Base-by-base conservation (phyloP, 64 coral and sea anemone genomes). In the Pachyseris speciosa region DNA sequence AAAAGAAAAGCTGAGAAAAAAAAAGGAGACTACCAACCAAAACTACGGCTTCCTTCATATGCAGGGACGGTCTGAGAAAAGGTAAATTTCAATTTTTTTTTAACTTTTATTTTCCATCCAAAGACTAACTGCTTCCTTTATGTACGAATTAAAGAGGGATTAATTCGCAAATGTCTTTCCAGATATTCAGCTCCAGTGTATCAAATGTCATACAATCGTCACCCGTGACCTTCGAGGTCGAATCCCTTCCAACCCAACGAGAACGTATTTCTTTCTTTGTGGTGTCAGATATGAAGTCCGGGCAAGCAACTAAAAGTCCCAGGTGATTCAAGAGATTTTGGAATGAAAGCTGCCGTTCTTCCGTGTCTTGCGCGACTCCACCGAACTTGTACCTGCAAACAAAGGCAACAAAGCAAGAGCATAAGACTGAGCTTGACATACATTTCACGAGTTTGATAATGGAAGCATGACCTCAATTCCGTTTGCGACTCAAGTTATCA, bases 171-270 rank as follows among this genome's bases (percentile, higher is more conserved):
- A 80, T 58, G 32, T 80, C 51, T 61, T 80, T 33, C 77, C 77
- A 80, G 19, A 80, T 61, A 40, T 80, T 80, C 20, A 80, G 22
- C 32, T 79, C 9, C 27, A 79, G 49, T 32, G 44, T 30, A 75
- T 79, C 27, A 37, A 19, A 10, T 8, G 32, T 39, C 0, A 9
- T 26, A 34, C 19, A 60, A 13, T 59, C 31, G 22, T 13, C 4
- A 20, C 77, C 29, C 16, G 12, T 9, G 15, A 36, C 9, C 41
- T 19, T 38, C 34, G 48, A 57, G 9, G 32, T 38, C 53, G 36
- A 80, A 22, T 60, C 32, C 25, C 33, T 61, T 22, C 40, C 20
- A 11, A n/a, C 19, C 19, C 37, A 36, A 20, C 51, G 49, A 80
- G 31, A 39, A 11, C n/a, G 51, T 22, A 80, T 33, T 61, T 80